Conservation (phyloP, 2,888 invertebrate genomes). For the Melikaiella ostensackeni region DNA sequence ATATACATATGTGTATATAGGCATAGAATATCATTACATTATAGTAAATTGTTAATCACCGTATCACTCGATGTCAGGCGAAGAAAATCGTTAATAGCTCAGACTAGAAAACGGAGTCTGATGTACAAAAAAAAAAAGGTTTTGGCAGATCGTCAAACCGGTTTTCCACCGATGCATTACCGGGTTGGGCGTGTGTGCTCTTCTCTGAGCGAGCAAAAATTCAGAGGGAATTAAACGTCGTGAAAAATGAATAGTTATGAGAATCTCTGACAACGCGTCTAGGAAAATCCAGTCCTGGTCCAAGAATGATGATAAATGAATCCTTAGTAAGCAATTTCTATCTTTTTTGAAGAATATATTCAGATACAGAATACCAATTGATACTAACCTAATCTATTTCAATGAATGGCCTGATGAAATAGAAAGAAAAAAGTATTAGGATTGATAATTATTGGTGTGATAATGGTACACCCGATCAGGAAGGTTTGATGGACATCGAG, state of each 20-base stretch:
- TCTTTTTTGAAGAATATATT: background rate
- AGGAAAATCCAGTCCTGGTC: background rate
- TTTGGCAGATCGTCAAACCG: slow-evolving; percentile 31
- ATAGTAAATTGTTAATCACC: slow-evolving; percentile 31
- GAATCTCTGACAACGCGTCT: background rate
- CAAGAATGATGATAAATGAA: too few species aligned
- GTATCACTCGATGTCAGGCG: slow-evolving; percentile 19
- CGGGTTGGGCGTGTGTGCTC: background rate
- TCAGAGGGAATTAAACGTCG: background rate
- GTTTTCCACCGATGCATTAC: slow-evolving; percentile 17
- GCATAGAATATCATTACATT: background rate
- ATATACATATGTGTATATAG: too few species aligned
- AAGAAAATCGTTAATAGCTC: slow-evolving; percentile 27
- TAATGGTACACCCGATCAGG: slow-evolving; percentile 13
- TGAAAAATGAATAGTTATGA: background rate
- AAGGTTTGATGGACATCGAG: slow-evolving; percentile 1
- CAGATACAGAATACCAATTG: background rate
- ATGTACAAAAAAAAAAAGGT: slow-evolving; percentile 15
- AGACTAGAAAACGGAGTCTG: background rate
- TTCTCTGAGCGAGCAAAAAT: background rate
- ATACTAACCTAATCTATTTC: background rate
- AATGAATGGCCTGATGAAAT: background rate
- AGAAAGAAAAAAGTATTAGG: background rate
- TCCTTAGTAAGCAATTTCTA: too few species aligned
- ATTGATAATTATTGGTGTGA: background rate